Evolutionary conservation across 2,113 vertebrate genomes (phyloP).

Genomic region (Pitta sordida): DNA sequence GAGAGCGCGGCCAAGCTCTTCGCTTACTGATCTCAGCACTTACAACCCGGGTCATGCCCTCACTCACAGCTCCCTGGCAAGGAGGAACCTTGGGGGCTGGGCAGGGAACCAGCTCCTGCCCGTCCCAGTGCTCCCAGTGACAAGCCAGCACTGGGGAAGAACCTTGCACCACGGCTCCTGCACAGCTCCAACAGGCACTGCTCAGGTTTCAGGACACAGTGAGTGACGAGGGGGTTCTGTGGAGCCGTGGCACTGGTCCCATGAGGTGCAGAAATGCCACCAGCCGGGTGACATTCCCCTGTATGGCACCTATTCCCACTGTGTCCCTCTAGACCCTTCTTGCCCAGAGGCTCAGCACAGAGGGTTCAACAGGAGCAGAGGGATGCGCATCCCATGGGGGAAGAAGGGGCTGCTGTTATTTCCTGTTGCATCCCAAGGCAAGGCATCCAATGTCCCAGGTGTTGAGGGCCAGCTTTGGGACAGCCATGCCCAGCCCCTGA

Average conservation of each 20-base stretch:
- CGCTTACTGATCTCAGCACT: constrained; percentile 28
- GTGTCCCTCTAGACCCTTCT: rapidly evolving
- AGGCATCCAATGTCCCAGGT: rapidly evolving
- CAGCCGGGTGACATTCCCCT: rapidly evolving
- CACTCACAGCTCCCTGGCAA: background rate
- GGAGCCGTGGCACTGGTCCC: rapidly evolving
- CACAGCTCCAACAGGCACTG: background rate
- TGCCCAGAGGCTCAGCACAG: background rate
- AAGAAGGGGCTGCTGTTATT: background rate
- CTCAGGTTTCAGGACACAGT: background rate
- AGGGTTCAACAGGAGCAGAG: rapidly evolving
- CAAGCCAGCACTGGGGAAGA: background rate
- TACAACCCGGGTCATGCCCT: background rate
- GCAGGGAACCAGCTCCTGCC: background rate
- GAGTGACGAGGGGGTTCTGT: rapidly evolving
- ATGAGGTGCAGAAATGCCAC: background rate
- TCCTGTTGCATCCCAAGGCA: background rate
- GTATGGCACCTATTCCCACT: rapidly evolving
- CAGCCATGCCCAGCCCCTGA: rapidly evolving
- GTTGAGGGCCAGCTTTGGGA: background rate
- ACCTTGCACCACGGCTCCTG: rapidly evolving
- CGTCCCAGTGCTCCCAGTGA: background rate
- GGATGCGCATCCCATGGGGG: rapidly evolving
- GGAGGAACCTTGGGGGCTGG: background rate
- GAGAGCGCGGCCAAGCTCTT: constrained; percentile 35